Evolutionary conservation across 2,113 vertebrate genomes (phyloP).

Genomic region (Nettapus auritus): DNA sequence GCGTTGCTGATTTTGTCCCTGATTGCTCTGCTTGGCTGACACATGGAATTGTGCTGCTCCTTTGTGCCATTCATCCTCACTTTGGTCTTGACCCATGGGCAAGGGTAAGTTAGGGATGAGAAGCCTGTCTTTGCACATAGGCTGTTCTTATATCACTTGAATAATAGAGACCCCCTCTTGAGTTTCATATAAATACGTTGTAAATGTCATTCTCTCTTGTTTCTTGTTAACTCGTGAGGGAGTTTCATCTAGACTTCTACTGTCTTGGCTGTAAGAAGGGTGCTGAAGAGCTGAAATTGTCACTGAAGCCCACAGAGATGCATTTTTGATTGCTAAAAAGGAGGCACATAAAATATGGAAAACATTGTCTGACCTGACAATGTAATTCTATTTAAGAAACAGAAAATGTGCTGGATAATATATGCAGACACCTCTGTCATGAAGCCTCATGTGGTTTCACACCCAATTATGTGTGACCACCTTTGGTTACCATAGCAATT

Average conservation of each 20-base stretch:
- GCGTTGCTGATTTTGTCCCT: background rate
- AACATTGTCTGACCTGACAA: conserved; percentile 14
- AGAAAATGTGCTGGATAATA: conserved; percentile 36
- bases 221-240: background rate
- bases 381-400: conserved; percentile 28
- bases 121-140: background rate
- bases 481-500: conserved; percentile 67
- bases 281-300: background rate
- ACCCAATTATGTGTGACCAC: conserved; percentile 59
- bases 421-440: conserved; percentile 52
- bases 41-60: background rate
- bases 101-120: background rate
- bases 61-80: background rate
- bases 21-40: background rate
- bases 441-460: conserved; percentile 32
- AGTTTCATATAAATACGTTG: background rate
- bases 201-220: background rate
- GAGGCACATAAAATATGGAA: background rate
- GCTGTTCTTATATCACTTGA: background rate
- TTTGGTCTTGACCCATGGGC: background rate
- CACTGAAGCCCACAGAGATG: background rate
- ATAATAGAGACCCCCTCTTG: background rate
- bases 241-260: background rate
- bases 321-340: background rate
- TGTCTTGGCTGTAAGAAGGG: background rate